Evolutionary conservation across 2,797 vertebrate species (phyloP).

Genomic region (Paramormyrops hopkinsi): DNA sequence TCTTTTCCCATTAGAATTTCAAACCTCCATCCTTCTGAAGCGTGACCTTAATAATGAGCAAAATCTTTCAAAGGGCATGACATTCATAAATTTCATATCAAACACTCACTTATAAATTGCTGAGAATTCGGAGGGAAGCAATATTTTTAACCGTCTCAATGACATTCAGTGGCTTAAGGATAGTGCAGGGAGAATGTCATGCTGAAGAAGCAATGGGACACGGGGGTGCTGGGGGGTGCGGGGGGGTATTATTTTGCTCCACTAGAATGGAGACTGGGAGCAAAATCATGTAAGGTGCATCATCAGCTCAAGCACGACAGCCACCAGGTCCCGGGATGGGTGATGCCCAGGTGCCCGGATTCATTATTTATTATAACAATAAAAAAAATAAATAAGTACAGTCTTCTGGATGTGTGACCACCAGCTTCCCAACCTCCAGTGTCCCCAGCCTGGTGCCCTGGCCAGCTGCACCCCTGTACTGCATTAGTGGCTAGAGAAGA

Average conservation of each 20-base stretch:
- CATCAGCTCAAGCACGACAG: background rate
- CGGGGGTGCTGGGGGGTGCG: too few species aligned
- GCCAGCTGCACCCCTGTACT: background rate
- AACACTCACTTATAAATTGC: slow-evolving; percentile 60
- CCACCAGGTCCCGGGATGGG: background rate
- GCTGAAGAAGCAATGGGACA: background rate
- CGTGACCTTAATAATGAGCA: slow-evolving; percentile 59
- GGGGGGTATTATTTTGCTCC: background rate
- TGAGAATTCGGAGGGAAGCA: slow-evolving; percentile 51
- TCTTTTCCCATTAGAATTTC: slow-evolving; percentile 44
- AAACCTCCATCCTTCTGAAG: slow-evolving; percentile 48
- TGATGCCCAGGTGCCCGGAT: background rate
- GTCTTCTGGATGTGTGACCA: background rate
- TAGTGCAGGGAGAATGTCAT: slow-evolving; percentile 12
- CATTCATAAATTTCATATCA: slow-evolving; percentile 65
- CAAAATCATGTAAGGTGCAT: background rate
- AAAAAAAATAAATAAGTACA: background rate
- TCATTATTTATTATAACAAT: background rate
- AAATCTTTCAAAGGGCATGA: slow-evolving; percentile 60
- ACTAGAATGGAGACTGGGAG: background rate
- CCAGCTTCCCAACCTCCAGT: background rate
- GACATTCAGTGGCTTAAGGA: slow-evolving; percentile 57
- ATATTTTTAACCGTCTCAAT: slow-evolving; percentile 55
- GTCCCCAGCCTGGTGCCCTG: background rate
- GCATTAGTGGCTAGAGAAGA: background rate